phyloP scores from a whole-genome alignment of 1,140 invertebrate genomes.

The Brachionus manjavacas region DNA sequence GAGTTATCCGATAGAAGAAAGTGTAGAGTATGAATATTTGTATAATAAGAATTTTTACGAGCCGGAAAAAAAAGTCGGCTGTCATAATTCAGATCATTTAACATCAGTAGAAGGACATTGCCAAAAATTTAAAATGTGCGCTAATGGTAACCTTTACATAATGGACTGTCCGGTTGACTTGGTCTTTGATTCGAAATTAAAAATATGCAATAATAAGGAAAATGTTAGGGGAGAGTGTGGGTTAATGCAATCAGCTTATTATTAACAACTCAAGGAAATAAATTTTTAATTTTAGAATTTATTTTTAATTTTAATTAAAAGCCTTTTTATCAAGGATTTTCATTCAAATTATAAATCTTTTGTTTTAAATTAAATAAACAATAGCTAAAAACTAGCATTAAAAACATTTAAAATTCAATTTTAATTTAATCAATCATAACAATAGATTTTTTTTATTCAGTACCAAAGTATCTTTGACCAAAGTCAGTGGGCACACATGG shows the following conservation, averaged over 20 bases:
- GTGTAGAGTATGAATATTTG: background rate
- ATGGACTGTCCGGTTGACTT: background rate
- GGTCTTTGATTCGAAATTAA: conserved; percentile 12
- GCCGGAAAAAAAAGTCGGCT: background rate
- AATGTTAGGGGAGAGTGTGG: background rate
- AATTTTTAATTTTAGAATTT: background rate
- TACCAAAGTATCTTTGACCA: conserved; percentile 41
- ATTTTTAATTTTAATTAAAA: background rate
- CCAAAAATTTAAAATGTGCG: background rate
- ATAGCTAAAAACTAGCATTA: background rate
- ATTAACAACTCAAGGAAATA: background rate
- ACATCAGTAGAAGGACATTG: background rate
- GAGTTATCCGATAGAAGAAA: background rate
- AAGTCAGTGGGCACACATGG: conserved; percentile 28
- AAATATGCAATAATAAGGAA: conserved; percentile 15
- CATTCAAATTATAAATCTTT: background rate
- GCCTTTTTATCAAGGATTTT: background rate
- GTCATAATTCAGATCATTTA: background rate
- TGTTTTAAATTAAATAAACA: background rate
- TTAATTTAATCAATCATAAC: background rate
- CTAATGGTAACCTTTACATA: background rate
- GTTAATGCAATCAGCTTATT: background rate
- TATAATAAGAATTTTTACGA: background rate
- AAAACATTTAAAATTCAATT: background rate
- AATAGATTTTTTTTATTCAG: background rate